These are phyloP conservation scores for Julus scandinavius DNA, from an alignment of 2,888 invertebrate species.

Conservation along the genomic window DNA sequence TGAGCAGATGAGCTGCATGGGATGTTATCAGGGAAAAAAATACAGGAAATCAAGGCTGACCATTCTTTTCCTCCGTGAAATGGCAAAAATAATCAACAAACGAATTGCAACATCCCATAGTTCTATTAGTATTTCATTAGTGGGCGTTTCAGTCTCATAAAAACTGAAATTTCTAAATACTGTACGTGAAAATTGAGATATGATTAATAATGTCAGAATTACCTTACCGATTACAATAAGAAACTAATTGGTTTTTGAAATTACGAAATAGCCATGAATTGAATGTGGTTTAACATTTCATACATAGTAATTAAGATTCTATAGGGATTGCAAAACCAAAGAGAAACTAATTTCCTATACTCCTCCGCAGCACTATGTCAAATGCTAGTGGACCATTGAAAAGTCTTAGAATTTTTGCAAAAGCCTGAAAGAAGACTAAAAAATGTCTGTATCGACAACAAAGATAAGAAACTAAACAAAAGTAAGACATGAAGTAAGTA, in stretches of 20 bases:
- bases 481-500: too few relatives aligned
- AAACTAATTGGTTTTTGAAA: neutral
- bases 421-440: too few relatives aligned
- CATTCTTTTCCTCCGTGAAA: conserved; percentile 6
- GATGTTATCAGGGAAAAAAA: neutral
- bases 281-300: neutral
- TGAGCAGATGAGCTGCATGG: neutral
- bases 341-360: too few relatives aligned
- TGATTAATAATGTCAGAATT: neutral
- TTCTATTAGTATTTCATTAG: neutral
- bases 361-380: too few relatives aligned
- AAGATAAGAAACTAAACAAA: too few relatives aligned
- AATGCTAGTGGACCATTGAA: too few relatives aligned
- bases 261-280: neutral
- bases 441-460: too few relatives aligned
- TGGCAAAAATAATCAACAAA: neutral
- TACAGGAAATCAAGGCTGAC: conserved; percentile 24
- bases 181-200: neutral
- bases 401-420: too few relatives aligned
- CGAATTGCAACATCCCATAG: neutral
- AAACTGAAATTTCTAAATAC: neutral
- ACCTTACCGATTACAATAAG: neutral
- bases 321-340: too few relatives aligned
- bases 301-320: neutral
- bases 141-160: neutral